These are phyloP conservation scores for Brachyptera risi DNA, from an alignment of 2,888 invertebrate species.

Conservation along the genomic window DNA sequence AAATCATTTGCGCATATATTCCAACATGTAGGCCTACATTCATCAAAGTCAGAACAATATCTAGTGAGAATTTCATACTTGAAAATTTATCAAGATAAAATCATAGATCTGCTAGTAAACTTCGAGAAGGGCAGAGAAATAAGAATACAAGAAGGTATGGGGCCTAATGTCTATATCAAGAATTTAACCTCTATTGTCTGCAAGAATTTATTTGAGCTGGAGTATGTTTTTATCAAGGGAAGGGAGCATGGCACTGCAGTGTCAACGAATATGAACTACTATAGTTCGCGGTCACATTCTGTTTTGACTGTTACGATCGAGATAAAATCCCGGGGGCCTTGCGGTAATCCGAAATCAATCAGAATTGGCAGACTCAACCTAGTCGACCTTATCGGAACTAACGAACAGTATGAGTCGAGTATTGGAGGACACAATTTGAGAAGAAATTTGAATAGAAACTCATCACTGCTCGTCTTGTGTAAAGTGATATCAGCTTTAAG, in stretches of 20 bases:
- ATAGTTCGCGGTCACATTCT: constrained; percentile 58
- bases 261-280: constrained; percentile 59
- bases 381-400: constrained; percentile 60
- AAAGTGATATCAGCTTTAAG: constrained; percentile 57
- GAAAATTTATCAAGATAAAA: constrained; percentile 54
- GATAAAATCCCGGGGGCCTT: constrained; percentile 35
- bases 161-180: constrained; percentile 56
- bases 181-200: constrained; percentile 54
- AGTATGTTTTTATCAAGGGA: constrained; percentile 56
- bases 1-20: constrained; percentile 59
- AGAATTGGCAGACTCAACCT: too few species aligned
- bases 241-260: constrained; percentile 49
- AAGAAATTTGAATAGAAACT: constrained; percentile 56
- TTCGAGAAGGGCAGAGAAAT: constrained; percentile 50
- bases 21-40: constrained; percentile 51
- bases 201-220: constrained; percentile 54
- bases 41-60: constrained; percentile 52
- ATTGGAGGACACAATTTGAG: constrained; percentile 52
- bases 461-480: constrained; percentile 54
- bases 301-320: constrained; percentile 61
- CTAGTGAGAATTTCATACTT: constrained; percentile 57
- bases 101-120: constrained; percentile 51
- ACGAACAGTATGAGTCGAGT: constrained; percentile 56
- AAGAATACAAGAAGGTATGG: constrained; percentile 54
- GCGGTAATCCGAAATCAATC: constrained; percentile 54